These are phyloP conservation scores for Drosophila mulleri DNA, from an alignment of 2,888 invertebrate species.

Conservation along the genomic window DNA sequence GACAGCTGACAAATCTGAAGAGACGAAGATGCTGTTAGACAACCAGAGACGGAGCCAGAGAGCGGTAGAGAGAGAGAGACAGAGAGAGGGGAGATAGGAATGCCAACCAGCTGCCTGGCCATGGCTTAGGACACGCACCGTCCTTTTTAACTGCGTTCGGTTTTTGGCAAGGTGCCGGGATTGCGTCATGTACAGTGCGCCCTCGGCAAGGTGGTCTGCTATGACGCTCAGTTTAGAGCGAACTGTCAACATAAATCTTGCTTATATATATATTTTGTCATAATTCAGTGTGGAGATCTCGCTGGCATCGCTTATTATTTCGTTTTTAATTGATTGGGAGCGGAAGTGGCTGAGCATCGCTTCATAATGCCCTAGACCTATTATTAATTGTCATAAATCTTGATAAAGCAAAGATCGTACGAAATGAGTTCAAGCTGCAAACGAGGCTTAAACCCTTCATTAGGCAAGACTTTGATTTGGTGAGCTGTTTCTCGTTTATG, in stretches of 20 bases:
- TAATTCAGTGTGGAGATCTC: constrained; percentile 51
- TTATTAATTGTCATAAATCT: constrained; percentile 85
- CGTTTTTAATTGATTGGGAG: constrained; percentile 73
- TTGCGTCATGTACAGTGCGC: constrained; percentile 59
- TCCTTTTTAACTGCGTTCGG: background rate
- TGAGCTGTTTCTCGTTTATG: constrained; percentile 45
- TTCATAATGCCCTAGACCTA: constrained; percentile 65
- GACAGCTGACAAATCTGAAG: constrained; percentile 64
- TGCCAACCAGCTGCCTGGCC: constrained; percentile 59
- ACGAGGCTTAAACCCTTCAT: constrained; percentile 52
- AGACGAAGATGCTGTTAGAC: constrained; percentile 48
- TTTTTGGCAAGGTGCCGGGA: constrained; percentile 74
- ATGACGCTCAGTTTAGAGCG: constrained; percentile 16
- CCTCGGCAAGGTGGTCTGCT: constrained; percentile 59
- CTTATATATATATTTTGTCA: constrained; percentile 71
- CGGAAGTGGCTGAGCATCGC: constrained; percentile 62
- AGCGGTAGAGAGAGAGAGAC: constrained; percentile 6
- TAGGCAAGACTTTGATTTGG: constrained; percentile 62
- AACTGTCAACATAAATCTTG: constrained; percentile 64
- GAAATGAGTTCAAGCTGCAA: constrained; percentile 70
- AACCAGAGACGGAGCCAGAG: constrained; percentile 2
- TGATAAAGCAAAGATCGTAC: constrained; percentile 76
- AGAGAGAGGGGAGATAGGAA: constrained; percentile 17
- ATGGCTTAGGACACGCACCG: constrained; percentile 19
- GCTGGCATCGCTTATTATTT: constrained; percentile 2